A percentile compares a stretch with the other conserved stretches of the same genome.
Conservation (phyloP, 2,113 vertebrate species). For the Sclerurus mexicanus region DNA sequence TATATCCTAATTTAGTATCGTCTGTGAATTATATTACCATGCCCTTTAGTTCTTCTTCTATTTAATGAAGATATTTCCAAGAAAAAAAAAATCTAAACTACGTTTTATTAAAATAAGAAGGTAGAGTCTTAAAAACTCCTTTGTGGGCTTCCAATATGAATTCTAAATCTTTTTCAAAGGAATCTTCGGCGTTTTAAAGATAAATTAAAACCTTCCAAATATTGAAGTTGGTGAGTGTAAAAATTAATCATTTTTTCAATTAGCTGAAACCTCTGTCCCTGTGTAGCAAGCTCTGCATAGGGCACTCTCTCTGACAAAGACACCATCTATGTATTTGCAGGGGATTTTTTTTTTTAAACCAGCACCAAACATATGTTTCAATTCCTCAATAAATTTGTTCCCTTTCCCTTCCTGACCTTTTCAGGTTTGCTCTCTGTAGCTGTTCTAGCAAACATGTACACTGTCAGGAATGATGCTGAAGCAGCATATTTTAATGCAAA, state of each 20-base stretch:
- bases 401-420: conserved; percentile 38
- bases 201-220: conserved; percentile 31
- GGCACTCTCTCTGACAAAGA: neutral
- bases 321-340: neutral
- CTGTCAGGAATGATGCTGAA: conserved; percentile 51
- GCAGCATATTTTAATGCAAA: conserved; percentile 61
- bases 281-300: neutral
- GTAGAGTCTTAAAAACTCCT: conserved; percentile 39
- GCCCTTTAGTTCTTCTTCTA: conserved; percentile 61
- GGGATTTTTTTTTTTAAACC: neutral
- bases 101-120: conserved; percentile 47
- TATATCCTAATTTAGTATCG: conserved; percentile 65
- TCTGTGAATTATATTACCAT: conserved; percentile 65
- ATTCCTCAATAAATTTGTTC: conserved; percentile 50
- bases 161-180: conserved; percentile 30
- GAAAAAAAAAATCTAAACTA: conserved; percentile 34
- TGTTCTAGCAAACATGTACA: conserved; percentile 30
- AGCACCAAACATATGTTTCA: conserved; percentile 31
- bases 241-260: conserved; percentile 38
- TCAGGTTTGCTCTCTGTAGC: conserved; percentile 26
- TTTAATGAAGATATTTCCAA: conserved; percentile 68
- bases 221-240: neutral
- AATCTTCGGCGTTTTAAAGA: neutral
- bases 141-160: neutral
- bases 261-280: conserved; percentile 7